A percentile compares a stretch with the other conserved stretches of the same genome.
Conservation (phyloP, 2,888 invertebrate species). For the Pediacus dermestoides region DNA sequence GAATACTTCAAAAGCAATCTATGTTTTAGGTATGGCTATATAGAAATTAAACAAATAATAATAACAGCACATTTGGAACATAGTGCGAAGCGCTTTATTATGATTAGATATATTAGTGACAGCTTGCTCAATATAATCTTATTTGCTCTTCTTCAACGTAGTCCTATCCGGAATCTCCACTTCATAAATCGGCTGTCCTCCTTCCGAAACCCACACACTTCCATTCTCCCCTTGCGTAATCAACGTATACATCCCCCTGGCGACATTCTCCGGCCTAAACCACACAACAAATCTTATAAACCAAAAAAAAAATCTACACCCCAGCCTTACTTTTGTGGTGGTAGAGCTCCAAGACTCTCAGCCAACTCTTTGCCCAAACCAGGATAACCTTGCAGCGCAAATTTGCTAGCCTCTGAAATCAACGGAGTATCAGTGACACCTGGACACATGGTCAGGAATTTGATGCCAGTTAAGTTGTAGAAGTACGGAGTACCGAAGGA, state of each 20-base stretch:
- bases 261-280: conserved; percentile 38
- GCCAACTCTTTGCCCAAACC: conserved; percentile 34
- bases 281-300: conserved; percentile 6
- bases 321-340: conserved; percentile 43
- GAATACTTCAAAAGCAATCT: too few relatives aligned
- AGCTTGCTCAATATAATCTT: background rate
- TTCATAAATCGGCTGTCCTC: conserved; percentile 35
- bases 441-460: conserved; percentile 50
- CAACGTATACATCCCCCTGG: conserved; percentile 42
- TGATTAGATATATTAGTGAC: background rate
- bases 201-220: conserved; percentile 55
- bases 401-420: conserved; percentile 38
- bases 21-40: too few relatives aligned
- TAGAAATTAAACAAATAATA: too few relatives aligned
- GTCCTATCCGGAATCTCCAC: conserved; percentile 36
- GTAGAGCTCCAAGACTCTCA: conserved; percentile 38
- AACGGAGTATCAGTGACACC: conserved; percentile 48
- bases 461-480: conserved; percentile 44
- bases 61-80: too few relatives aligned
- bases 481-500: conserved; percentile 49
- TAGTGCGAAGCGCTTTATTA: background rate
- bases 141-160: conserved; percentile 31
- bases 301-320: too few relatives aligned
- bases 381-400: conserved; percentile 31
- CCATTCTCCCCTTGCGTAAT: conserved; percentile 51